These are phyloP conservation scores for Vesta saturnalis DNA, from an alignment of 2,888 invertebrate genomes.

Conservation along the genomic window DNA sequence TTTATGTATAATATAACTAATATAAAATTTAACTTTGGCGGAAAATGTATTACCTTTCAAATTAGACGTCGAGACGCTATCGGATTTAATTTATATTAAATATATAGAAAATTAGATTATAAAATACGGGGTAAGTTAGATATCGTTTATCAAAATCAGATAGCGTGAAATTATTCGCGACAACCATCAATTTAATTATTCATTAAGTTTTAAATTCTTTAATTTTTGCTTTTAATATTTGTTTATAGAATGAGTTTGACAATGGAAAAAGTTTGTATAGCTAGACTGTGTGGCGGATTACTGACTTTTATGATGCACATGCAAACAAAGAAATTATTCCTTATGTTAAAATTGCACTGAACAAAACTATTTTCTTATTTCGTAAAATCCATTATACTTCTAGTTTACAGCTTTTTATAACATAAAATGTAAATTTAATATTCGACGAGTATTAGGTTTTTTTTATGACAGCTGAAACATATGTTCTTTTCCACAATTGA, in stretches of 20 bases:
- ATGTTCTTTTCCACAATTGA: no score
- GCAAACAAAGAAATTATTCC: no score
- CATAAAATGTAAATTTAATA: no score
- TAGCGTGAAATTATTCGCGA: constrained; percentile 44
- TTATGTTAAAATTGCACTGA: no score
- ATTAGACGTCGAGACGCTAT: constrained; percentile 46
- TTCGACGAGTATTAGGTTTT: no score
- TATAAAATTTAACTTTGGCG: constrained; percentile 31
- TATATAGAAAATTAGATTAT: constrained; percentile 48
- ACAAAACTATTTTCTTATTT: no score
- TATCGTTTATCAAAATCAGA: constrained; percentile 43
- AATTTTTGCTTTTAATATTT: not conserved
- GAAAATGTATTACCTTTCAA: constrained; percentile 45
- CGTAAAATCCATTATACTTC: no score
- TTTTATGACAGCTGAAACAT: no score
- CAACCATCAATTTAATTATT: constrained; percentile 33
- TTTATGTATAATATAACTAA: constrained; percentile 35
- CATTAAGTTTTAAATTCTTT: not conserved
- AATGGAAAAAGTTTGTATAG: no score
- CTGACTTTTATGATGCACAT: no score
- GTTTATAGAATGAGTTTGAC: not conserved
- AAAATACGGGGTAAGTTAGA: constrained; percentile 40
- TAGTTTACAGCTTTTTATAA: no score
- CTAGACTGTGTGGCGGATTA: no score
- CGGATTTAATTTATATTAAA: constrained; percentile 50